Conservation (phyloP, 92 coral and sea anemone species). For the Heteractis magnifica region DNA sequence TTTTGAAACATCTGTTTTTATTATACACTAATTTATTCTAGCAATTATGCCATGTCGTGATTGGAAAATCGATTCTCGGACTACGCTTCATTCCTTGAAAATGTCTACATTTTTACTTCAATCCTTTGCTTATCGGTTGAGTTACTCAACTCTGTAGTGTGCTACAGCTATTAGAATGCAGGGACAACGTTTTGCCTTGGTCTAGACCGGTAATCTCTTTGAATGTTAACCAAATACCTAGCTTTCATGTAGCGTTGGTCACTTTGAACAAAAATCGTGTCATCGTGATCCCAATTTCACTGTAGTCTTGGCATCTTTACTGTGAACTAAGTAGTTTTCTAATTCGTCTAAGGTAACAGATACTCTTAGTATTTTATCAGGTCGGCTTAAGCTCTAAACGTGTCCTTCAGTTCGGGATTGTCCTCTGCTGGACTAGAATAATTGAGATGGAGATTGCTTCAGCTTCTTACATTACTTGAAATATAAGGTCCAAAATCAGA, state of each 20-base stretch:
- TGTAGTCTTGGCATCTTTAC: neutral
- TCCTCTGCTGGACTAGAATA: neutral
- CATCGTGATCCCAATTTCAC: neutral
- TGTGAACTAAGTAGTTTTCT: neutral
- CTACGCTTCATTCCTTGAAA: neutral
- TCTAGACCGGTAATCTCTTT: constrained; percentile 1
- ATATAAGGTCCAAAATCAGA: no score
- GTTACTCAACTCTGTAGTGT: neutral
- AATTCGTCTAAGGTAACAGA: neutral
- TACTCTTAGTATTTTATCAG: neutral
- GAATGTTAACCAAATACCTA: neutral
- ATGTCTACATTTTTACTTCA: neutral
- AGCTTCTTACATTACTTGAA: neutral
- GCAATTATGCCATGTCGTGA: constrained; percentile 20
- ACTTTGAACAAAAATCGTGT: neutral
- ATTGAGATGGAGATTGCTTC: neutral
- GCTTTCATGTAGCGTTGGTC: neutral
- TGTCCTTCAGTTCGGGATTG: neutral
- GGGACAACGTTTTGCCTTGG: neutral
- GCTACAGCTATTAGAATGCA: constrained; percentile 1
- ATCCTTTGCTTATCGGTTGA: neutral
- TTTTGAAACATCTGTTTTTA: constrained; percentile 31
- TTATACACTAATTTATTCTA: constrained; percentile 28
- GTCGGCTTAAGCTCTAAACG: neutral
- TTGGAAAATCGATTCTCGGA: constrained; percentile 2